Evolutionary conservation across 1,140 invertebrate species (phyloP).

Genomic region (Drosophila nikananu): DNA sequence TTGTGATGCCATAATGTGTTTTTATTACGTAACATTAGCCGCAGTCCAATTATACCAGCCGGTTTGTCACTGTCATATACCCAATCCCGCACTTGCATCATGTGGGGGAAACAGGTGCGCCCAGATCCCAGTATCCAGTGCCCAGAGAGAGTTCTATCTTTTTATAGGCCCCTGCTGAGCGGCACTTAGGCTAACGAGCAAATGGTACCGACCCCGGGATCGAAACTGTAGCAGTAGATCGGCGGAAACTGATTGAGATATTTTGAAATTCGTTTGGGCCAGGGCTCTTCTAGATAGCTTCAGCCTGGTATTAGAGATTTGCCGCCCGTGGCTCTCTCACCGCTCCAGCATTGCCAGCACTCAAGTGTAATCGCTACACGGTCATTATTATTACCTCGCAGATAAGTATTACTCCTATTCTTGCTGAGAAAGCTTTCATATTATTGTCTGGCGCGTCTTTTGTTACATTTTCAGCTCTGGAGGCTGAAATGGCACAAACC

Average conservation of each 20-base stretch:
- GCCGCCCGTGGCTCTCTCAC: slow-evolving; percentile 30
- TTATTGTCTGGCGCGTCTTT: slow-evolving; percentile 69
- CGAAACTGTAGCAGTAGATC: slow-evolving; percentile 49
- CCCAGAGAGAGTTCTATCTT: slow-evolving; percentile 26
- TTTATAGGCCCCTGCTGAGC: slow-evolving; percentile 54
- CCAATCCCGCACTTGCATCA: not conserved
- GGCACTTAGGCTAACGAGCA: slow-evolving; percentile 40
- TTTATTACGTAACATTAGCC: slow-evolving; percentile 80
- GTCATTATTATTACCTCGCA: slow-evolving; percentile 81
- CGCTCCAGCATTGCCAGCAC: slow-evolving; percentile 42
- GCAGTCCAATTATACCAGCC: slow-evolving; percentile 70
- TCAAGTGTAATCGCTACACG: slow-evolving; percentile 80
- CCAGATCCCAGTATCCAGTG: not conserved
- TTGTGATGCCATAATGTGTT: slow-evolving; percentile 72
- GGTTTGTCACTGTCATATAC: slow-evolving; percentile 64
- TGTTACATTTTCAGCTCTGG: slow-evolving; percentile 72
- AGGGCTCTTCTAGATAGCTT: not conserved
- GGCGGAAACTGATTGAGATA: slow-evolving; percentile 55
- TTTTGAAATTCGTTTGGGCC: slow-evolving; percentile 48
- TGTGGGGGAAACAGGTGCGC: slow-evolving; percentile 61
- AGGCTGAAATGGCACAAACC: slow-evolving; percentile 66
- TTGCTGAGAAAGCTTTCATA: slow-evolving; percentile 76
- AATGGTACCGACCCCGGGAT: slow-evolving; percentile 44
- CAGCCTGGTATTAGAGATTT: slow-evolving; percentile 29
- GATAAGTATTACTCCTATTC: slow-evolving; percentile 66